Base-by-base conservation (phyloP, 2,113 vertebrate species). In the Trogon surrucura region DNA sequence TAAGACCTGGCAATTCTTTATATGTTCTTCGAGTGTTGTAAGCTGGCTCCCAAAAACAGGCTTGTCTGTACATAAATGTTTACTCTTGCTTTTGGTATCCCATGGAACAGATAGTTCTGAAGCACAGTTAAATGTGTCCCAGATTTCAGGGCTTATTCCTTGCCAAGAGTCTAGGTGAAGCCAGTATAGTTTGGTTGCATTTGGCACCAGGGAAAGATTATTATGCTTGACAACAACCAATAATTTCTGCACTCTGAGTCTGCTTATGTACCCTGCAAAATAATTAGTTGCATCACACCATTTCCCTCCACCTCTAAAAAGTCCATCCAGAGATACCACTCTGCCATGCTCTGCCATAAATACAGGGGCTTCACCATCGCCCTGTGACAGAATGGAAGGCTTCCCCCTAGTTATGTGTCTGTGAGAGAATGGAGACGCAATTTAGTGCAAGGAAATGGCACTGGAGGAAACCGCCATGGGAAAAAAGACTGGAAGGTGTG, bases 111-210 rank as follows among this genome's bases (percentile, higher is more conserved):
- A 77, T 6, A 88, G 72, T 62, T 88, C 95, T 91, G 77, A 50
- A 95, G 34, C 30, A 85, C 20, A 61, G 47, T 29, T 80, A 93
- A 85, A 23, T 23, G 23, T 47, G 41, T 41, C 58, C 41, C 62
- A 77, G 38, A 88, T 88, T 92, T 77, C 12, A 48, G 34, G 29
- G 6, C 13, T 82, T 32, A 32, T 18, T 57, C 16, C 16, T 48
- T 80, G 86, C 71, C 86, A 69, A 56, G 34, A 83, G 32, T n/a
- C 50, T 61, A 90, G 83, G 67, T 85, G 80, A 95, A 96, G 67
- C 53, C 91, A 80, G 72, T 56, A 82, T 34, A 85, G 45, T 44
- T 73, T 23, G 23, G 57, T 75, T 92, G 58, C 32, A 47, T 19
- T 72, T 90, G 32, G 85, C 58, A 93, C 58, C 54, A 85, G 58